Percentiles rank a stretch among this genome's conserved stretches.
phyloP scores from a whole-genome alignment of 2,797 vertebrate species.

The Tapera naevia region DNA sequence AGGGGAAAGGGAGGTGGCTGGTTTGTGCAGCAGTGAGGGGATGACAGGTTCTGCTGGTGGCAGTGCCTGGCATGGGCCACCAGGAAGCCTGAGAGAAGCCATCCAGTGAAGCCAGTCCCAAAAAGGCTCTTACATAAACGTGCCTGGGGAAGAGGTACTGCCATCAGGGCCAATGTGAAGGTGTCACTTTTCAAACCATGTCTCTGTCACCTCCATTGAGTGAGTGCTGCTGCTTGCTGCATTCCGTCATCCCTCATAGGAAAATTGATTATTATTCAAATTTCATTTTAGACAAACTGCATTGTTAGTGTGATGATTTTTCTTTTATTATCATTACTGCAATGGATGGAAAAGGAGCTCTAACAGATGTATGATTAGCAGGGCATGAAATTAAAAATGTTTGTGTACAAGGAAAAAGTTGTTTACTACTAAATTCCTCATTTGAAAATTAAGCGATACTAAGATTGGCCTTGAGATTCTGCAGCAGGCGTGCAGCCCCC shows the following conservation, averaged over 20 bases:
- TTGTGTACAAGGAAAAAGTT: conserved; percentile 70
- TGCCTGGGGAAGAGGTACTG: neutral
- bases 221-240: neutral
- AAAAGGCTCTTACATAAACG: neutral
- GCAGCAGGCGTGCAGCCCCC: neutral
- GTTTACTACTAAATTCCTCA: conserved; percentile 71
- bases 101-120: accelerated
- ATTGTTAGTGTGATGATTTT: conserved; percentile 65
- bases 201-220: neutral
- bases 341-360: conserved; percentile 62
- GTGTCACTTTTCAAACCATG: neutral
- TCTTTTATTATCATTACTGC: conserved; percentile 63
- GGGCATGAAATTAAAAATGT: conserved; percentile 80
- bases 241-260: conserved; percentile 15
- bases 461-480: conserved; percentile 12
- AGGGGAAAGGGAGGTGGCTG: neutral
- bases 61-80: neutral
- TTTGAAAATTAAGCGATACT: conserved; percentile 63
- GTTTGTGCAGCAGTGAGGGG: accelerated
- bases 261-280: conserved; percentile 64
- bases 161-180: neutral
- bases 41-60: neutral
- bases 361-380: conserved; percentile 80
- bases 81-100: neutral
- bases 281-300: conserved; percentile 67